phyloP scores from a whole-genome alignment of 2,113 vertebrate genomes.

The Delphinapterus leucas region DNA sequence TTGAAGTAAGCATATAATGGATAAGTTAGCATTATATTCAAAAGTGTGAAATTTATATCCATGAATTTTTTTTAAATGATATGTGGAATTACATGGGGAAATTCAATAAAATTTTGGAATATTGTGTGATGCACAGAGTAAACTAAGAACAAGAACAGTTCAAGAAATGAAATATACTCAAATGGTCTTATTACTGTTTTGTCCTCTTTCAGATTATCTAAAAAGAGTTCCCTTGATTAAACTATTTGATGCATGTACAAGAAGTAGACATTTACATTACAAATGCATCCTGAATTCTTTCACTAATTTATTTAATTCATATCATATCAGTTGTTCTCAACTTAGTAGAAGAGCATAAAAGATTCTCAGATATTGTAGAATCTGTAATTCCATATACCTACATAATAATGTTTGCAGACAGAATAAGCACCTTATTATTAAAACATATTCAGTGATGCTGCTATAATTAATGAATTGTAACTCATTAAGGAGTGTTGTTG shows the following conservation, averaged over 20 bases:
- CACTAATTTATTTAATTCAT: background rate
- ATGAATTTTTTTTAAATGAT: background rate
- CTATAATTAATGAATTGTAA: constrained; percentile 2
- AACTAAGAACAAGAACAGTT: background rate
- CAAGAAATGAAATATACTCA: background rate
- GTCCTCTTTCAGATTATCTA: background rate
- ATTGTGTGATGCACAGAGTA: background rate
- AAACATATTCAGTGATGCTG: background rate
- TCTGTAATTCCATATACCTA: background rate
- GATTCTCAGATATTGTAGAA: background rate
- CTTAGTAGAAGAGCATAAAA: background rate
- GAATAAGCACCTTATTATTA: background rate
- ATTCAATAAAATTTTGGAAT: background rate
- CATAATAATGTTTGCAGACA: background rate
- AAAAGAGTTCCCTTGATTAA: background rate
- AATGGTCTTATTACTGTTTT: background rate
- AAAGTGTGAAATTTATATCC: background rate
- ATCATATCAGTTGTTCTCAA: background rate
- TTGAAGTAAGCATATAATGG: background rate
- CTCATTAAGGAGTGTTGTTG: background rate
- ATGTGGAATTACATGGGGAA: background rate
- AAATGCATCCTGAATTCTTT: background rate
- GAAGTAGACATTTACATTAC: background rate
- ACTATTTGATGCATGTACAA: background rate
- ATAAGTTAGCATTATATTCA: background rate